phyloP scores from a whole-genome alignment of 1,140 invertebrate species.

The Diorhabda sublineata region DNA sequence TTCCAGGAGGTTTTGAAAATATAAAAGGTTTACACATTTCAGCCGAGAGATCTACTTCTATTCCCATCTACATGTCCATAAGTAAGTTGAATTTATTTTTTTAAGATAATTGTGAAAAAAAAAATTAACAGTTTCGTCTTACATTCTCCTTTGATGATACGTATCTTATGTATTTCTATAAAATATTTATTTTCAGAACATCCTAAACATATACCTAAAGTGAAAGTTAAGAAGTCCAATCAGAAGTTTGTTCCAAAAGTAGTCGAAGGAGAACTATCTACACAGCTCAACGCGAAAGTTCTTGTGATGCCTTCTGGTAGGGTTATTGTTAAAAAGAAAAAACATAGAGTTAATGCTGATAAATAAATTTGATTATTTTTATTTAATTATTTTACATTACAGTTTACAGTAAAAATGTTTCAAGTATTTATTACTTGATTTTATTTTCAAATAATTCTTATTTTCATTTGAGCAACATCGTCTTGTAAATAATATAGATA shows the following conservation, averaged over 20 bases:
- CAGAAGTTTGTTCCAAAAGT: constrained; percentile 51
- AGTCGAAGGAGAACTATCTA: constrained; percentile 57
- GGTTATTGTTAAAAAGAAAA: constrained; percentile 38
- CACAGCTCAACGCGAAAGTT: constrained; percentile 48
- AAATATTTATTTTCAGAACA: constrained; percentile 45
- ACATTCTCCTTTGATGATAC: background rate
- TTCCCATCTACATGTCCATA: constrained; percentile 60
- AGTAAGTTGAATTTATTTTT: constrained; percentile 50
- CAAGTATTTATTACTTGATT: too few species aligned
- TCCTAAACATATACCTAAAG: constrained; percentile 46
- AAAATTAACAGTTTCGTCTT: background rate
- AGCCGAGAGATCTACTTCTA: constrained; percentile 45
- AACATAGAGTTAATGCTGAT: background rate
- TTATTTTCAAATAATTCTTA: too few species aligned
- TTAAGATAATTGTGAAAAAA: background rate
- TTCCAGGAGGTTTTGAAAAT: constrained; percentile 62
- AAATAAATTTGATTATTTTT: background rate
- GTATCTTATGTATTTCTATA: background rate
- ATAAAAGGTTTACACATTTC: constrained; percentile 58
- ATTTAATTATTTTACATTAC: too few species aligned
- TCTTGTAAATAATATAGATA: too few species aligned
- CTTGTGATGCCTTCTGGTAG: constrained; percentile 54
- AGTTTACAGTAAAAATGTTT: too few species aligned
- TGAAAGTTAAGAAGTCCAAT: constrained; percentile 46
- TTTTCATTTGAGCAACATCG: too few species aligned